These are phyloP conservation scores for Zaprionus inermis DNA, from an alignment of 1,140 invertebrate genomes.

Conservation along the genomic window DNA sequence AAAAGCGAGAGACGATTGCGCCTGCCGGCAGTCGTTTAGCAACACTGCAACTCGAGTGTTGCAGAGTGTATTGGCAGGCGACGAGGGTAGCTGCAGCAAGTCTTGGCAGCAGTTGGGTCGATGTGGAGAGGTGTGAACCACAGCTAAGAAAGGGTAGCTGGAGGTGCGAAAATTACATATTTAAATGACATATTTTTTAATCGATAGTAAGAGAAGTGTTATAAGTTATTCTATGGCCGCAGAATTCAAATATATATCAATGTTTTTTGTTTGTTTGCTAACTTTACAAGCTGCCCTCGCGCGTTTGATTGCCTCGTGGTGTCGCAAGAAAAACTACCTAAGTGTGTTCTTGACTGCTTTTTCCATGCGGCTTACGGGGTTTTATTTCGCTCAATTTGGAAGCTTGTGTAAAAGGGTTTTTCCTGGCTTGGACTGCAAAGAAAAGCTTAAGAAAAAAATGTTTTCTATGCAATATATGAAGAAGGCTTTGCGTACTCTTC, in stretches of 20 bases:
- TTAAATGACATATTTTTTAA: no score
- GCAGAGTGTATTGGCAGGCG: neutral
- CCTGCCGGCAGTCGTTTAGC: conserved; percentile 22
- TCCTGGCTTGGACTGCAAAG: neutral
- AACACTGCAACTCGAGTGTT: conserved; percentile 14
- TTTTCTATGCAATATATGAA: conserved; percentile 10
- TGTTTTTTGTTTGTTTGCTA: neutral
- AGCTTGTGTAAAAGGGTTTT: conserved; percentile 10
- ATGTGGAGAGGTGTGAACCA: neutral
- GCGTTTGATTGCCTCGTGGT: neutral
- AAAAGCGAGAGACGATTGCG: conserved; percentile 41
- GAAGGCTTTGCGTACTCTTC: neutral
- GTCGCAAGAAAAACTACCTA: neutral
- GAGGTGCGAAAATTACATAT: no score
- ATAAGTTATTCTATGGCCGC: no score
- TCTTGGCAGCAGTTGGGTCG: neutral
- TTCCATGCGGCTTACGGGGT: neutral
- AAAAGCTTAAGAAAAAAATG: conserved; percentile 12
- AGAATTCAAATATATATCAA: no score
- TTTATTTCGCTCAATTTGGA: neutral
- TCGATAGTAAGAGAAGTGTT: no score
- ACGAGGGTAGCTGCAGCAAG: neutral
- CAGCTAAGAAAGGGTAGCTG: neutral
- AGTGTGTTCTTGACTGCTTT: conserved; percentile 12
- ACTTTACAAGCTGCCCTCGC: neutral